Evolutionary conservation across 2,113 vertebrate species (phyloP), one percentile per base, ranked within the genome.

Genomic region (Cryptoleucopteryx plumbea): DNA sequence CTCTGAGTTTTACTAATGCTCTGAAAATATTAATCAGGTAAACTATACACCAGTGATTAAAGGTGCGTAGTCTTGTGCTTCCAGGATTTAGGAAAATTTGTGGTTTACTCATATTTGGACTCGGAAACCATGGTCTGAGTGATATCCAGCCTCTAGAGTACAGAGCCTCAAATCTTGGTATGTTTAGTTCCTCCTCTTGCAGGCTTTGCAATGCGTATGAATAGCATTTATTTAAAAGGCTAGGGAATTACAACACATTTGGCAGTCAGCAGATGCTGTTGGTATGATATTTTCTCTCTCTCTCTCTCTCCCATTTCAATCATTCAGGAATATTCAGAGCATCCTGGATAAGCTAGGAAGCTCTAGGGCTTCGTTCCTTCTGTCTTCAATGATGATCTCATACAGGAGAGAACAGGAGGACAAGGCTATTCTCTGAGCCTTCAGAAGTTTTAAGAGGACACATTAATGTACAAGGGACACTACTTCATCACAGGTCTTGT

Each of bases 1-100:
- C 59, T 95, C 93, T 86, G 85, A 61, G 18, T 90, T 94, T 95
- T 86, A 87, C 61, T 75, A 72, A 89, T 84, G 84, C 82, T 86
- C 53, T 84, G 62, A 86, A 96, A 88, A 84, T 52, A 66, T 56
- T 82, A 40, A 86, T 86, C 68, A 84, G 55, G 53, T 88, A 47
- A 74, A 62, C 26, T 68, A 27, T 26, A 61, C 27, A 92, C 32
- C 21, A 73, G 43, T 53, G 40, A 93, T 93, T 88, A 91, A 82
- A 94, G 53, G 26, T 83, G 25, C n/a, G 31, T 27, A 58, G 38
- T 55, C 47, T 86, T 7, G 10, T 82, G n/a, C 86, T 96, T 91
- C 67, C 71, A 93, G 43, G 47, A 74, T 90, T 78, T 78, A 38
- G 73, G 56, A 58, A 93, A 89, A 94, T 21, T 34, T 81, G 43